Evolutionary conservation across 1,140 invertebrate genomes (phyloP), one percentile per base, ranked within the genome.

Genomic region (Magallana ariakensis): DNA sequence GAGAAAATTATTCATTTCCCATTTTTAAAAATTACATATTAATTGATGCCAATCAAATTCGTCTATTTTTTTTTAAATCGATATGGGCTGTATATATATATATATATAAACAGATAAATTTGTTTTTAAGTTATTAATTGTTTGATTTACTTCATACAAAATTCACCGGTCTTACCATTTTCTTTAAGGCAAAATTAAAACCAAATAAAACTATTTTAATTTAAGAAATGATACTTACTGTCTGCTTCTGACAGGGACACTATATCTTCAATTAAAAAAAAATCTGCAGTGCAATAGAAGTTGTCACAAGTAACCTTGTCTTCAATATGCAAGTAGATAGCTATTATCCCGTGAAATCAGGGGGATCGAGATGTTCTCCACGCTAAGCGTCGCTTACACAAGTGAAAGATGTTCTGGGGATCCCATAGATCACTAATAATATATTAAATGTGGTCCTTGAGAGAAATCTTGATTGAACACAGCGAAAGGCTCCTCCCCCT

Each of bases 401-500:
- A 26, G 56, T 58, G 57, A 84, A 53, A 82, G n/a, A 11, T 58
- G 26, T 84, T 58, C 54, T 60, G 56, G 9, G 11, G n/a, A 33
- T 84, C 26, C 58, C 57, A 33, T 84, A 58, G 55, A 84, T 84
- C 57, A 84, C 55, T 58, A 56, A n/a, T 82, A 82, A 82, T 54
- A 84, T 58, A 84, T 84, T 60, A 84, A 84, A 84, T 58, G 46
- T 19, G 53, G 57, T 84, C 82, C 82, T 84, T 84, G 56, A 56
- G 55, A 57, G 55, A 84, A 85, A 75, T 85, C 60, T 70, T 85
- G 66, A 75, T 75, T 85, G 84, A 66, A 75, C 66, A 53, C 53
- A 19, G 53, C 53, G 46, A 56, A 87, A 87, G 86, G 60, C 86
- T 83, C 86, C 83, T 70, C 86, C 86, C 86, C 83, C 81, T 82